These are phyloP conservation scores for Coccyzus lansbergi DNA, from an alignment of 2,797 vertebrate genomes.

Conservation along the genomic window DNA sequence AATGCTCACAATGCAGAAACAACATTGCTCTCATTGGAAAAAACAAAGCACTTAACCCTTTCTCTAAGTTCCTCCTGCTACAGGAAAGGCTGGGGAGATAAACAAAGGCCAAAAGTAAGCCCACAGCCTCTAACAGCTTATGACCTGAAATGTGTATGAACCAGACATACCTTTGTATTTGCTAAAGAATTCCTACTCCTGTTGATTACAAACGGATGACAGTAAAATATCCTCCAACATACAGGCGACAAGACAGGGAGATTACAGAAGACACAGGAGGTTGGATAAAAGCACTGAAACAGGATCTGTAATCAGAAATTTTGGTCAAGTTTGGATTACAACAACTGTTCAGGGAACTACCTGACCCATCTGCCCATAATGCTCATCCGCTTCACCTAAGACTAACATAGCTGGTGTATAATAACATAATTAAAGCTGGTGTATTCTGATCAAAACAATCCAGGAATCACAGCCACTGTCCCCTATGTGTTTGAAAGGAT, in stretches of 20 bases:
- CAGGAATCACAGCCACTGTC: not conserved
- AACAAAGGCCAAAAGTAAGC: not conserved
- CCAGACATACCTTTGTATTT: not conserved
- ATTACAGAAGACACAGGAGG: not conserved
- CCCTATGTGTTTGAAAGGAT: not conserved
- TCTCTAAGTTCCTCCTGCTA: not conserved
- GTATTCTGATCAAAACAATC: not conserved
- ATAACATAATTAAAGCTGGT: not conserved
- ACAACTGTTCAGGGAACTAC: not conserved
- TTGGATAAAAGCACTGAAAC: not conserved
- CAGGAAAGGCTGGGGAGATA: not conserved
- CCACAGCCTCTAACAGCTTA: not conserved
- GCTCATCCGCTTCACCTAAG: not conserved
- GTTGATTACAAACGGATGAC: not conserved
- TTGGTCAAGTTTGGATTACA: not conserved
- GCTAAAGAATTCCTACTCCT: not conserved
- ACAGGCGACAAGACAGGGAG: not conserved
- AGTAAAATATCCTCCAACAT: not conserved
- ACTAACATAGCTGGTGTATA: accelerated
- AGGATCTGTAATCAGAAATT: not conserved
- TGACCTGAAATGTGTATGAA: not conserved
- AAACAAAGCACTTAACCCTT: not conserved
- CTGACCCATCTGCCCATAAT: not conserved
- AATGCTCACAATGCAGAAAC: not conserved
- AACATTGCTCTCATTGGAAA: not conserved